These are phyloP conservation scores for Ceratotherium simum DNA, from an alignment of 2,113 vertebrate genomes.

Conservation along the genomic window DNA sequence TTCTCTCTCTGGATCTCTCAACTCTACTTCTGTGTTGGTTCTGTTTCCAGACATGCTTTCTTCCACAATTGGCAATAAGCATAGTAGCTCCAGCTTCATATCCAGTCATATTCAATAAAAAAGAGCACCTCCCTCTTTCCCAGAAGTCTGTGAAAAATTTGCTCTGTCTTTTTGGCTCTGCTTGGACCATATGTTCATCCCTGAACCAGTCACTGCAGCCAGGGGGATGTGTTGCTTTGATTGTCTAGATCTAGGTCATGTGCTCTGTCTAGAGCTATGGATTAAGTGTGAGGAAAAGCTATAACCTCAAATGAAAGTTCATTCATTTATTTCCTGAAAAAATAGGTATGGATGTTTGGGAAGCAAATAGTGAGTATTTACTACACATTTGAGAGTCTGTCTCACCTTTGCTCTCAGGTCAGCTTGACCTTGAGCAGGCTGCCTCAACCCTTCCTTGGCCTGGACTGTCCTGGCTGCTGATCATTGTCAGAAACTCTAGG, in stretches of 20 bases:
- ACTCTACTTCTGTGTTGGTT: not conserved
- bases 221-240: not conserved
- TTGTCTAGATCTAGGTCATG: not conserved
- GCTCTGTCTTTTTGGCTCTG: not conserved
- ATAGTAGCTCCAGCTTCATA: not conserved
- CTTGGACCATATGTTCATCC: not conserved
- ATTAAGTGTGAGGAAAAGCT: not conserved
- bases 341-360: not conserved
- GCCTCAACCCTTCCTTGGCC: not conserved
- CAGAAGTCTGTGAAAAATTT: not conserved
- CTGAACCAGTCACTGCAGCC: not conserved
- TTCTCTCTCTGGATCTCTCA: not conserved
- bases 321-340: not conserved
- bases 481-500: not conserved
- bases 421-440: not conserved
- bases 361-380: not conserved
- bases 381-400: not conserved
- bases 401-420: not conserved
- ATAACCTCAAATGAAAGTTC: not conserved
- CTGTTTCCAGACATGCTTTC: slow-evolving; percentile 22
- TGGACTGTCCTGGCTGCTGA: not conserved
- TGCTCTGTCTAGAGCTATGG: not conserved
- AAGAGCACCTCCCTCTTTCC: not conserved
- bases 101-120: not conserved
- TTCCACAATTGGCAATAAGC: not conserved